Percentiles rank a stretch among this genome's conserved stretches.
Evolutionary conservation across 1,140 invertebrate genomes (phyloP).

Genomic region (Brachionus plicatilis): DNA sequence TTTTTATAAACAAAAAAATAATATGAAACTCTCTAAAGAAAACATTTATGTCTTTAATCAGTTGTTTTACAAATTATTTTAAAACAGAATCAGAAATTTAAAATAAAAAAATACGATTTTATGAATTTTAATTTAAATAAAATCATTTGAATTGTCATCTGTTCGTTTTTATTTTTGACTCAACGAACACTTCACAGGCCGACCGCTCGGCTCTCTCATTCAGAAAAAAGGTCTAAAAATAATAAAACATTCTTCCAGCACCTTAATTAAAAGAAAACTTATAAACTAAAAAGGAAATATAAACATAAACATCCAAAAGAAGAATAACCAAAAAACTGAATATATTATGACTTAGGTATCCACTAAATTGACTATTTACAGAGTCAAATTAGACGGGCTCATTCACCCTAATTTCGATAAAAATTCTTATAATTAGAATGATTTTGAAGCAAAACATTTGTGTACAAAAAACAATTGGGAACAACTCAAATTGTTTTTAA

Average conservation of each 20-base stretch:
- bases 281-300: neutral
- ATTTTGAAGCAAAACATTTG: slow-evolving; percentile 11
- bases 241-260: slow-evolving; percentile 13
- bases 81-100: slow-evolving; percentile 1
- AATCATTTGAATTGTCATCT: neutral
- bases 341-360: slow-evolving; percentile 20
- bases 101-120: neutral
- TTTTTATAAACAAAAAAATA: neutral
- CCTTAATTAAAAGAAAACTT: neutral
- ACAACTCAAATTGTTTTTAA: neutral
- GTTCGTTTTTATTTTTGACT: neutral
- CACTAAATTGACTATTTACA: slow-evolving; percentile 30
- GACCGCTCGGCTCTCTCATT: neutral
- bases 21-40: neutral
- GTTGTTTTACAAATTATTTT: neutral
- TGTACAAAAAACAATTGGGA: slow-evolving; percentile 6
- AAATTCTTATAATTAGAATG: slow-evolving; percentile 25
- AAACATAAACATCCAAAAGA: neutral
- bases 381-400: slow-evolving; percentile 21
- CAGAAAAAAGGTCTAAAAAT: neutral
- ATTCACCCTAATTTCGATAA: slow-evolving; percentile 27
- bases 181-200: neutral
- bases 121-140: neutral
- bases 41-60: neutral
- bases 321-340: neutral